These are phyloP conservation scores for Drosophila longiperda DNA, from an alignment of 2,888 invertebrate species.

Conservation along the genomic window DNA sequence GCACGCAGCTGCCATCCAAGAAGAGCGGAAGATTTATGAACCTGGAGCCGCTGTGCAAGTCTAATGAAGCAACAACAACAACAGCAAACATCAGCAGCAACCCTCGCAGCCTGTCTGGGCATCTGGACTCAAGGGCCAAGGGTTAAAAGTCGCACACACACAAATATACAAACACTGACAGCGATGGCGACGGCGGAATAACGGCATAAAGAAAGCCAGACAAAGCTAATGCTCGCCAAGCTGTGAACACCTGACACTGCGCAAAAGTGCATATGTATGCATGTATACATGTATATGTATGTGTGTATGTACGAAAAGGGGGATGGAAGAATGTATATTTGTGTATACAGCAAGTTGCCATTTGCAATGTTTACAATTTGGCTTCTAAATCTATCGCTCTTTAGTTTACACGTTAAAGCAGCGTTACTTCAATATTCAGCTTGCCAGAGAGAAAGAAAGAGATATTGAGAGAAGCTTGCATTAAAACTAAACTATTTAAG, in stretches of 20 bases:
- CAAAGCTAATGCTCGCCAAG: slow-evolving; percentile 54
- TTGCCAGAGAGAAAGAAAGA: neutral
- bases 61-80: slow-evolving; percentile 53
- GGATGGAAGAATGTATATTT: slow-evolving; percentile 32
- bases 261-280: slow-evolving; percentile 22
- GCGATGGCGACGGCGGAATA: neutral
- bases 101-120: slow-evolving; percentile 49
- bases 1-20: slow-evolving; percentile 29
- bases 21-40: slow-evolving; percentile 44
- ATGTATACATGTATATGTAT: neutral
- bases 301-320: slow-evolving; percentile 2
- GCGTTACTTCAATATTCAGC: neutral
- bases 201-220: slow-evolving; percentile 38
- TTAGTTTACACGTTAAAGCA: neutral
- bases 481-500: neutral
- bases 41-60: slow-evolving; percentile 22
- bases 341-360: neutral
- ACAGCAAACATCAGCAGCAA: slow-evolving; percentile 46
- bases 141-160: slow-evolving; percentile 57
- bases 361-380: slow-evolving; percentile 1
- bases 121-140: slow-evolving; percentile 42
- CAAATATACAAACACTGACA: slow-evolving; percentile 9
- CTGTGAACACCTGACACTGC: slow-evolving; percentile 52
- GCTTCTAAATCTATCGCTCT: neutral
- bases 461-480: neutral